A percentile compares a stretch with the other conserved stretches of the same genome.
Conservation (phyloP, 2,888 invertebrate species). For the Watsonalla cultraria region DNA sequence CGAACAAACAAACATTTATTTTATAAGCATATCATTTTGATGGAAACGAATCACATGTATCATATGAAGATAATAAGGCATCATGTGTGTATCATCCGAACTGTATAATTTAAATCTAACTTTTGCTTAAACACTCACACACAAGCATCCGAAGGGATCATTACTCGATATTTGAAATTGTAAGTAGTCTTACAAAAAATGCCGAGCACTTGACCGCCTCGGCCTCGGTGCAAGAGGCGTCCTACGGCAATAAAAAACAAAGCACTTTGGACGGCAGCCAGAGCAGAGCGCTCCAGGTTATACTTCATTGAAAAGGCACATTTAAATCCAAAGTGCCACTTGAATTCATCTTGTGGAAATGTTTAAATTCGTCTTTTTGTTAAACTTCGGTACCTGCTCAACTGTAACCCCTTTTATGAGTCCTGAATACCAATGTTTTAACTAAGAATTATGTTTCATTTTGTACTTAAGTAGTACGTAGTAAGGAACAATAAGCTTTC, state of each 20-base stretch:
- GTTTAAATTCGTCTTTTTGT: constrained; percentile 32
- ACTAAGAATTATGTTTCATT: too few species aligned
- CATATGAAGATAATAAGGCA: too few species aligned
- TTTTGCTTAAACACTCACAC: too few species aligned
- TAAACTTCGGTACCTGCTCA: constrained; percentile 20
- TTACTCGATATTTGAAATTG: constrained; percentile 16
- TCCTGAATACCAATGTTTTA: neutral
- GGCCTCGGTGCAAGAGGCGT: constrained; percentile 43
- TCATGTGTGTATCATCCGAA: too few species aligned
- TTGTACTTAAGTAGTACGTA: too few species aligned
- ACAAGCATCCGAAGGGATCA: neutral
- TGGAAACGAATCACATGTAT: too few species aligned
- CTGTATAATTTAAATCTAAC: too few species aligned
- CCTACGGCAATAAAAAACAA: constrained; percentile 64
- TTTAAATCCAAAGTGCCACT: constrained; percentile 61
- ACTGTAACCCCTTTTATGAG: constrained; percentile 8
- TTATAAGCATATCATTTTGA: too few species aligned
- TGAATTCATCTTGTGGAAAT: constrained; percentile 50
- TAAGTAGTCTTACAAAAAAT: constrained; percentile 37
- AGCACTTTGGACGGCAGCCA: constrained; percentile 71
- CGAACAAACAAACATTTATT: too few species aligned
- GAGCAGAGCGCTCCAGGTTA: constrained; percentile 44
- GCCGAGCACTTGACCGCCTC: constrained; percentile 54
- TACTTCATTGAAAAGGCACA: constrained; percentile 65
- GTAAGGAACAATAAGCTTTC: too few species aligned